phyloP scores from a whole-genome alignment of 92 coral and sea anemone species.

The Micromussa lordhowensis region DNA sequence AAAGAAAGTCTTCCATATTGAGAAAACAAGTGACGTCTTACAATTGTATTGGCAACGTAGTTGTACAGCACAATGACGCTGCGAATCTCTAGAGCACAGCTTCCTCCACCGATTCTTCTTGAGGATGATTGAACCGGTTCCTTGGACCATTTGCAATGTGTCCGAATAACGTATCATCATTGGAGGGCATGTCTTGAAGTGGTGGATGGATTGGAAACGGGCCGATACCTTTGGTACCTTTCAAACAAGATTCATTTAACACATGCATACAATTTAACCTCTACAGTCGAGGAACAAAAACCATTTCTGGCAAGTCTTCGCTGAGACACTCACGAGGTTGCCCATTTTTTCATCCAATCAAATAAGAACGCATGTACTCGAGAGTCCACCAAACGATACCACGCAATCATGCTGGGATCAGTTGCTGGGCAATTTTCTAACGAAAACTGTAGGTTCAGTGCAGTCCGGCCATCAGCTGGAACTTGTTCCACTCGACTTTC shows the following conservation, averaged over 20 bases:
- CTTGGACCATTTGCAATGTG: neutral
- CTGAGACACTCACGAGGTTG: neutral
- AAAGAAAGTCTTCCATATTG: neutral
- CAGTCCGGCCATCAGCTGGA: neutral
- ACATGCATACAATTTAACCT: neutral
- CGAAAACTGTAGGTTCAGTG: neutral
- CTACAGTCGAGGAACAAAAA: neutral
- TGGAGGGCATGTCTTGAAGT: neutral
- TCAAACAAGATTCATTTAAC: slow-evolving; percentile 10
- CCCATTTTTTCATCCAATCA: neutral
- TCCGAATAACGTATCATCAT: slow-evolving; percentile 6
- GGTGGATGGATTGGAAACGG: too few relatives aligned
- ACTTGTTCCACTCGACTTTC: neutral
- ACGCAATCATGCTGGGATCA: too few relatives aligned
- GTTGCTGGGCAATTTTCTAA: too few relatives aligned
- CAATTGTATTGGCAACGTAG: neutral
- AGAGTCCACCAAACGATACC: neutral
- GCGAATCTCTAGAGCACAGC: slow-evolving; percentile 80
- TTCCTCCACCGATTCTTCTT: slow-evolving; percentile 82
- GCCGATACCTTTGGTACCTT: neutral
- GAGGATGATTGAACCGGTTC: neutral
- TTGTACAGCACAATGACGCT: neutral
- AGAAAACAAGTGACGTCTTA: neutral
- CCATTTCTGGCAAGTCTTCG: neutral
- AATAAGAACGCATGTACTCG: neutral